Percentiles rank a stretch among this genome's conserved stretches.
Evolutionary conservation across 2,797 vertebrate species (phyloP).

Genomic region (Botia almorhae): DNA sequence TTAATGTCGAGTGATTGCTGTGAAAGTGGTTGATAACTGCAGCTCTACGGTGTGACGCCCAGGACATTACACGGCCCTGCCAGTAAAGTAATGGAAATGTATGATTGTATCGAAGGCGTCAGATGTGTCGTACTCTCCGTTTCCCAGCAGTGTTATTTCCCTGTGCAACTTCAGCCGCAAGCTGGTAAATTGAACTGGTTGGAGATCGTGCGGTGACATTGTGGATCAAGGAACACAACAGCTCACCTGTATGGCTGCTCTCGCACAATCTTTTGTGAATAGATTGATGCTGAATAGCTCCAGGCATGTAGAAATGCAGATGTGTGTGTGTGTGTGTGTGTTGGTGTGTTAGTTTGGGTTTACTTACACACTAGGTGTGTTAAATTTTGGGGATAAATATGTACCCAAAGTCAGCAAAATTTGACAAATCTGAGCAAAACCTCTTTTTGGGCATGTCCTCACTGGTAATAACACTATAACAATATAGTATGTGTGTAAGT

Average conservation of each 20-base stretch:
- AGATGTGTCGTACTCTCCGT: slow-evolving; percentile 16
- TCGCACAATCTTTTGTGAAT: slow-evolving; percentile 6
- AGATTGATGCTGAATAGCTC: background rate
- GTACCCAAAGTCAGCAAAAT: too few relatives aligned
- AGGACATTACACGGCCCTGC: slow-evolving; percentile 50
- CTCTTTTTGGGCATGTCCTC: too few relatives aligned
- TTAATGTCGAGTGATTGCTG: slow-evolving; percentile 57
- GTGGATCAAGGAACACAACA: slow-evolving; percentile 23
- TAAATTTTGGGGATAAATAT: too few relatives aligned
- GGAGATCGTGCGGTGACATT: slow-evolving; percentile 27
- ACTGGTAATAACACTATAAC: too few relatives aligned
- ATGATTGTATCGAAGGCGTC: slow-evolving; percentile 53
- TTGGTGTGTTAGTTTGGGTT: too few relatives aligned
- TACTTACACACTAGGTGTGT: too few relatives aligned
- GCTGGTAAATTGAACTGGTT: slow-evolving; percentile 40
- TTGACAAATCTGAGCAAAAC: too few relatives aligned
- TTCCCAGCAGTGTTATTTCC: slow-evolving; percentile 42
- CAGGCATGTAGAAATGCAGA: background rate
- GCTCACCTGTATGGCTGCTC: slow-evolving; percentile 12
- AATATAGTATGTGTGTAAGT: too few relatives aligned
- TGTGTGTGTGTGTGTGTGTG: background rate
- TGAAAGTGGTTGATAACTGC: slow-evolving; percentile 60
- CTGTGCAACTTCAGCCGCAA: background rate
- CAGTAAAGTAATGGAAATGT: slow-evolving; percentile 56
- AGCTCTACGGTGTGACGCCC: slow-evolving; percentile 44